Evolutionary conservation across 2,888 invertebrate species (phyloP), one percentile per base, ranked within the genome.

Genomic region (Thera obeliscata): DNA sequence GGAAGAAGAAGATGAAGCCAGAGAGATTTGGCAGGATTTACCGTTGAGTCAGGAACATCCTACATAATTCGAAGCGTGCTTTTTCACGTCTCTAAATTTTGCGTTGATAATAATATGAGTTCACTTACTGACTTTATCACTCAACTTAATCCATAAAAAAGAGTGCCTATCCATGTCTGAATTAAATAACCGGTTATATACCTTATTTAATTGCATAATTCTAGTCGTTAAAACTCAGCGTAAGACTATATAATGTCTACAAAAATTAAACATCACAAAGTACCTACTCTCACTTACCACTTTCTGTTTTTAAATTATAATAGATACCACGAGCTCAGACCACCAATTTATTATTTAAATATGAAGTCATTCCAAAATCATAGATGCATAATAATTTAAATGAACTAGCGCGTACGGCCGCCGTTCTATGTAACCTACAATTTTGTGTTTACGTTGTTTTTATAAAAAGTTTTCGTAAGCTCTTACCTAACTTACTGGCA

Each of bases 241-340:
- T 70, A 69, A 66, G 56, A 65, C 65, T 61, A 66, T 70, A 71
- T 70, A 68, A 64, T 69, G 71, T 66, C 67, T 72, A 67, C 56
- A 71, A 72, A 75, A 69, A 68, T 67, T 71, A 69, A 76, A 73
- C 70, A 73, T 65, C 63, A 64, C 74, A 73, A 78, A 80, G 76
- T 80, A 80, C n/a, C n/a, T n/a, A n/a, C 82, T 81, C 82, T 84
- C 85, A 83, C 85, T 89, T 85, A 74, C 87, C 87, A 85, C 90
- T 90, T 89, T 90, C 90, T 89, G 88, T 84, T 82, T 86, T 86
- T 83, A 83, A 52, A 74, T 73, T 74, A 67, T 71, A 64, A 70
- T 70, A 66, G 62, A 62, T 76, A 75, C 75, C 74, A 75, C 79
- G 79, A 80, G 79, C 74, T 71, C 71, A 78, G 76, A 77, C 81